Base-by-base conservation (phyloP, 2,888 invertebrate species). In the Drosophila eohydei region DNA sequence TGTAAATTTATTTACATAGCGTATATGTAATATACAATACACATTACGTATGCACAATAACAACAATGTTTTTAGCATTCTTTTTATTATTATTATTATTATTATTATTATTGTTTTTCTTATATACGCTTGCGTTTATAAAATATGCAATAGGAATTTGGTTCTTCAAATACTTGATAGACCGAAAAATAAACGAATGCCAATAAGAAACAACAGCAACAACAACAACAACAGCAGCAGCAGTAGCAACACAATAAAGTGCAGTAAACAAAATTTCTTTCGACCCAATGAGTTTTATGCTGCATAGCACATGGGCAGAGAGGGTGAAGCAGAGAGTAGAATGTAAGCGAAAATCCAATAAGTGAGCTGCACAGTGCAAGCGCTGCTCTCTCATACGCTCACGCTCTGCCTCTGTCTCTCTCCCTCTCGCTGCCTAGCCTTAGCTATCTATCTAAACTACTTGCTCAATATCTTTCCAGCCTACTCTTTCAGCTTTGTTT, bases 61-160 rank as follows among this genome's bases (percentile, higher is more conserved):
- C 14, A 46, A 52, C 12, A 59, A 52, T 51, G 64, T 44, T 54
- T 46, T 21, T 41, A 26, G 41, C 30, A 38, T 40, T 54, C 2
- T 9, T 11, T 38, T 38, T 28, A n/a, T n/a, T 16, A 8, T 30
- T 48, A 4, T 21, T 34, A 34, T 12, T 41, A 8, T 32, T 30
- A 4, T 16, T 28, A 48, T 41, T 36, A 38, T 48, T 48, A 60
- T 55, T 54, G 32, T 46, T 44, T 54, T 21, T 26, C 11, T 43
- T 16, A 34, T 16, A 38, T 38, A n/a, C 28, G 28, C 12, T 7
- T 30, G 16, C 36, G 14, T 30, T 14, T 60, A 43, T 83, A 54
- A 76, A 78, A 68, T 63, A 78, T 83, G 62, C 76, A 78, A 66
- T 28, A 69, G 63, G 41, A 52, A 60, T 71, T 74, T 48, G 70